Conservation (phyloP, 2,113 vertebrate species). For the Pipra filicauda region DNA sequence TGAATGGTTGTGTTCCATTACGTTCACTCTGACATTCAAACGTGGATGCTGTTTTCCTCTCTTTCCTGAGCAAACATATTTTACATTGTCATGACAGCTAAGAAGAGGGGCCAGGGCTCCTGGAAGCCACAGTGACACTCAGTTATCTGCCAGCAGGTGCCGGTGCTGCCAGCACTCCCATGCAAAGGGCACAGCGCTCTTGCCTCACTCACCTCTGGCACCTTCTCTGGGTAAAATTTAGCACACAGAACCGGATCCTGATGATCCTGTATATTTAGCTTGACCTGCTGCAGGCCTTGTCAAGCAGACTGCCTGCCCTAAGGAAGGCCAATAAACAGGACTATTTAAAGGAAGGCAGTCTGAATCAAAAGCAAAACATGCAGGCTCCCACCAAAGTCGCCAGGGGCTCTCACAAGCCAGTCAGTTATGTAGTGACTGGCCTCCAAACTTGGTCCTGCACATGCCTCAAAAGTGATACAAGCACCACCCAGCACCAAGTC, state of each 20-base stretch:
- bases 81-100: background rate
- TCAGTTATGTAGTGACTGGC: background rate
- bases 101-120: background rate
- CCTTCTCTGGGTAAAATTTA: background rate
- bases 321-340: background rate
- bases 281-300: background rate
- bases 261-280: background rate
- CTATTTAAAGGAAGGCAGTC: background rate
- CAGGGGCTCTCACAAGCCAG: background rate
- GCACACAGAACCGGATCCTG: background rate
- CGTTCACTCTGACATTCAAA: background rate
- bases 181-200: background rate
- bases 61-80: background rate
- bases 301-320: background rate
- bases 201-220: background rate
- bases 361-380: background rate
- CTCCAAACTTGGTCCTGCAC: background rate
- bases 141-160: background rate
- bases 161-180: background rate
- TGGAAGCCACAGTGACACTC: background rate
- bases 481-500: background rate
- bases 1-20: background rate
- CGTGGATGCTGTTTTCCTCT: background rate
- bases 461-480: rapidly evolving
- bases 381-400: background rate